These are phyloP conservation scores for Allolobophora icterica DNA, from an alignment of 2,888 invertebrate species.

Conservation along the genomic window DNA sequence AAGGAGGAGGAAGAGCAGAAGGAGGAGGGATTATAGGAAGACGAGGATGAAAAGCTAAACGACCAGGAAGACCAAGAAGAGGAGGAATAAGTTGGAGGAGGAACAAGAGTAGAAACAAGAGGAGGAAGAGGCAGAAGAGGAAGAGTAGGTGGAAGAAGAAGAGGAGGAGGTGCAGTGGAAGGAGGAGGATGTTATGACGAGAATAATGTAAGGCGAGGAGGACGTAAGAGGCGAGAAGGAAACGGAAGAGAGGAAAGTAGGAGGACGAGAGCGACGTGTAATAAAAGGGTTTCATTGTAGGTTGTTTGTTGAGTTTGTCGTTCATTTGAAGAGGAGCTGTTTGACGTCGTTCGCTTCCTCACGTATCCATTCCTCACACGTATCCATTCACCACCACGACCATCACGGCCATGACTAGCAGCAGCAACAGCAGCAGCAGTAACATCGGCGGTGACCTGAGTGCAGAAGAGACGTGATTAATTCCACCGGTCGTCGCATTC, in stretches of 20 bases:
- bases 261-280: background rate
- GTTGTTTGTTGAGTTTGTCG: background rate
- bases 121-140: too few species aligned
- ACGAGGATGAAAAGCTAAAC: too few species aligned
- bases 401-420: too few species aligned
- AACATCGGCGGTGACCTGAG: background rate
- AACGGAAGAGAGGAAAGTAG: background rate
- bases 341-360: background rate
- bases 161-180: background rate
- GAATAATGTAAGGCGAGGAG: background rate
- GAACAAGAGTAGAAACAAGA: too few species aligned
- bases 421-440: background rate
- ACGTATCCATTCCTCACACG: background rate
- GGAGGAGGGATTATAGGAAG: too few species aligned
- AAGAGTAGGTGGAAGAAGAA: too few species aligned
- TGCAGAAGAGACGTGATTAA: background rate
- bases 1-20: too few species aligned
- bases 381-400: too few species aligned
- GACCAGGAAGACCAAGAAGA: too few species aligned
- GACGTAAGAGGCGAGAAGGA: background rate
- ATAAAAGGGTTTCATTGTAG: background rate
- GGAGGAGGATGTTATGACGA: background rate
- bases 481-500: background rate
- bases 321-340: background rate
- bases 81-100: too few species aligned